Evolutionary conservation across 2,113 vertebrate species (phyloP).

Genomic region (cattle (Bos taurus)): DNA sequence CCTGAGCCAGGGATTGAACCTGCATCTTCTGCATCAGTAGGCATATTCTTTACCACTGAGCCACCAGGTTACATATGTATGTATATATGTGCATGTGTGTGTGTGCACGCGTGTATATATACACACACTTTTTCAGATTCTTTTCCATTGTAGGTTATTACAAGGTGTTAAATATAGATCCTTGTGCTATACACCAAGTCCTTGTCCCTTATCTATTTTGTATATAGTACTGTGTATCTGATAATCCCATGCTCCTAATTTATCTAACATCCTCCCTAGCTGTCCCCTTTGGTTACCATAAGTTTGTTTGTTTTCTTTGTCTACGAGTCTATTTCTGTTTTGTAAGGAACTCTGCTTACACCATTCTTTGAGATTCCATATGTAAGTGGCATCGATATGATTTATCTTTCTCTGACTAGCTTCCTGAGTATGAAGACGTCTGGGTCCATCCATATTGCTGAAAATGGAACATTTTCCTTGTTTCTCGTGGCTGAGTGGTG

Average conservation of each 20-base stretch:
- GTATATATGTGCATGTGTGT: not conserved
- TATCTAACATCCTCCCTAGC: not conserved
- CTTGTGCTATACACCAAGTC: not conserved
- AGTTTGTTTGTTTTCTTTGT: not conserved
- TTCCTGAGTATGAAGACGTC: not conserved
- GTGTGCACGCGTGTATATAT: rapidly evolving
- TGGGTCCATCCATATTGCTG: not conserved
- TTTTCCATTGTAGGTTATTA: not conserved
- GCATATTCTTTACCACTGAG: not conserved
- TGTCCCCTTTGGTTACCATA: not conserved
- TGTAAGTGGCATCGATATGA: not conserved
- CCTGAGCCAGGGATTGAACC: not conserved
- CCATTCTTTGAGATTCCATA: not conserved
- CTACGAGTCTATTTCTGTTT: not conserved
- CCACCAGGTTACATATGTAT: not conserved
- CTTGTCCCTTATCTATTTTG: not conserved
- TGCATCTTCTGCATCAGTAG: not conserved
- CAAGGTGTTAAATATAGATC: not conserved
- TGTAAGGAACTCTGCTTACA: not conserved
- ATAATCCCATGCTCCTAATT: not conserved
- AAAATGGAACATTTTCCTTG: not conserved
- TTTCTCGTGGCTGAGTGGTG: not conserved
- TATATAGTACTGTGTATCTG: not conserved
- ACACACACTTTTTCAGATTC: not conserved
- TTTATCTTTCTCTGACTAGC: not conserved